A percentile compares a stretch with the other conserved stretches of the same genome.
Evolutionary conservation across 2,113 vertebrate genomes (phyloP).

Genomic region (Cairina moschata): DNA sequence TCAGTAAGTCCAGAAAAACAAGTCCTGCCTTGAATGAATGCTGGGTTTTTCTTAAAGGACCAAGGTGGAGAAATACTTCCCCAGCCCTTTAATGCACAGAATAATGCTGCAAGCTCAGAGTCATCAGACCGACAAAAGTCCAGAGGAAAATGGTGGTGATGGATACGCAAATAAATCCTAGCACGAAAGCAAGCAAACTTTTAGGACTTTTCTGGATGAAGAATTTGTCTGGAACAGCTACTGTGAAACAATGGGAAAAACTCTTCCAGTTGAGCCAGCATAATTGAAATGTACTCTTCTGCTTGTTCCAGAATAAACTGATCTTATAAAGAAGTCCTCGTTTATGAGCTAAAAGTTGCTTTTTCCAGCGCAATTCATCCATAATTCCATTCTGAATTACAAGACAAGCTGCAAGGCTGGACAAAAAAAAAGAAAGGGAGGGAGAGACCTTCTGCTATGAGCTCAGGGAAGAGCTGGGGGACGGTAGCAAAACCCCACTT

Average conservation of each 20-base stretch:
- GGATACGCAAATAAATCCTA: neutral
- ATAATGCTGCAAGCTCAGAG: neutral
- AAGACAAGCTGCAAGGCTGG: neutral
- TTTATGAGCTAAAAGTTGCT: neutral
- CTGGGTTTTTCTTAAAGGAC: neutral
- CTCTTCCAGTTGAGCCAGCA: neutral
- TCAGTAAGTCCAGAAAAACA: conserved; percentile 34
- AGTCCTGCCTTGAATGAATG: neutral
- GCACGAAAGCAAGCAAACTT: neutral
- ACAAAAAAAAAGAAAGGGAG: neutral
- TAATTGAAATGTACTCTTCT: neutral
- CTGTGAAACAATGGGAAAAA: neutral
- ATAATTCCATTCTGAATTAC: neutral
- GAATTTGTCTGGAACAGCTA: neutral
- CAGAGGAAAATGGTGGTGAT: neutral
- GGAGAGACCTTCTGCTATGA: neutral
- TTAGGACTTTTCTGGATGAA: neutral
- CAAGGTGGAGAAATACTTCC: neutral
- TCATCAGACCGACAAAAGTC: neutral
- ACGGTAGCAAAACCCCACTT: neutral
- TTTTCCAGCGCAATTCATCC: neutral
- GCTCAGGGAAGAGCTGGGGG: neutral
- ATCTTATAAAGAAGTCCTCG: neutral
- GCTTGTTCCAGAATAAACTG: neutral
- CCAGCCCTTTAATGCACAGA: neutral